These are phyloP conservation scores for Mythimna pallens DNA, from an alignment of 2,888 invertebrate species.

Conservation along the genomic window DNA sequence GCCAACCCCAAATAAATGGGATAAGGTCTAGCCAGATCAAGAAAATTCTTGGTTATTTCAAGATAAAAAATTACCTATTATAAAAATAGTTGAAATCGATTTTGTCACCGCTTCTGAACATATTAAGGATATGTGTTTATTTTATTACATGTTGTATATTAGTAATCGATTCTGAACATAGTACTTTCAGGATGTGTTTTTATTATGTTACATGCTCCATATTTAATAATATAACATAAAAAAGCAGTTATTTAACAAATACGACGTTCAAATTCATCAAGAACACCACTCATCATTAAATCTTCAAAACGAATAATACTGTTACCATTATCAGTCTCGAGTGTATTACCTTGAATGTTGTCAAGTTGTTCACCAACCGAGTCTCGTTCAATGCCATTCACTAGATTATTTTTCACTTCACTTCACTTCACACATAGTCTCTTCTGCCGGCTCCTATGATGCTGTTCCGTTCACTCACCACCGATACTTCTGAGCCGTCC, in stretches of 20 bases:
- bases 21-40: no score
- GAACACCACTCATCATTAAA: slow-evolving; percentile 67
- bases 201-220: no score
- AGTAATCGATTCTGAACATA: no score
- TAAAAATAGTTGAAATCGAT: no score
- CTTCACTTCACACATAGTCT: slow-evolving; percentile 79
- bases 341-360: slow-evolving; percentile 65
- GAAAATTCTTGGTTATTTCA: no score
- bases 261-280: slow-evolving; percentile 2
- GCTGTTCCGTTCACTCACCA: slow-evolving; percentile 87
- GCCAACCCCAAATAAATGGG: no score
- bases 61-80: no score
- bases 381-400: slow-evolving; percentile 44
- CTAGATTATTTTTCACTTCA: slow-evolving; percentile 42
- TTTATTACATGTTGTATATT: no score
- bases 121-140: no score
- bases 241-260: not conserved
- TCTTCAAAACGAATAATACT: slow-evolving; percentile 81
- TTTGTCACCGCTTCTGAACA: no score
- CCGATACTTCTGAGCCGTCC: slow-evolving; percentile 84
- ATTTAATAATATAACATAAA: not conserved
- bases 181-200: no score
- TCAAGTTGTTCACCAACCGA: slow-evolving; percentile 57
- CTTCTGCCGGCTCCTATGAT: slow-evolving; percentile 82
- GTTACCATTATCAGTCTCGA: slow-evolving; percentile 86